A percentile compares a stretch with the other conserved stretches of the same genome.
Evolutionary conservation across 1,140 invertebrate genomes (phyloP).

Genomic region (Drosophila watanabei): DNA sequence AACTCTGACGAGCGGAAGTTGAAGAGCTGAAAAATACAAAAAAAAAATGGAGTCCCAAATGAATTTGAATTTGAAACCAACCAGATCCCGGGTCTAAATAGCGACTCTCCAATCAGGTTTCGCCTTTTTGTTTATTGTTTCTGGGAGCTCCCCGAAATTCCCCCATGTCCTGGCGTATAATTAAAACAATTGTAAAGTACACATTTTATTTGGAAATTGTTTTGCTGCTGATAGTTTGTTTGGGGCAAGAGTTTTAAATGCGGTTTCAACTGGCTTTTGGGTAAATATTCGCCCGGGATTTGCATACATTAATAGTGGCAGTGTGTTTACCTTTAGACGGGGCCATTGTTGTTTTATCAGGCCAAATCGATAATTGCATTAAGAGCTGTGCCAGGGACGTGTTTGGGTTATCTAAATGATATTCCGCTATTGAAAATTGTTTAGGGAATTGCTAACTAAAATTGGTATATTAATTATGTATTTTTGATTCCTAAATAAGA

Average conservation of each 20-base stretch:
- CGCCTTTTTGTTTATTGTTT: slow-evolving; percentile 26
- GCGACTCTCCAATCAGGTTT: slow-evolving; percentile 23
- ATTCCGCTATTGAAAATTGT: slow-evolving; percentile 2
- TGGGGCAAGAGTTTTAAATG: slow-evolving; percentile 16
- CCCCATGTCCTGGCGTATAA: slow-evolving; percentile 15
- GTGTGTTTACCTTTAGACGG: slow-evolving; percentile 6
- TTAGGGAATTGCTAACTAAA: neutral
- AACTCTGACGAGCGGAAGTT: slow-evolving; percentile 46
- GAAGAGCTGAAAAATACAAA: slow-evolving; percentile 19
- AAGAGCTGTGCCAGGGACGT: slow-evolving; percentile 15
- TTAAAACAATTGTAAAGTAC: slow-evolving; percentile 49
- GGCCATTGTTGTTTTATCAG: slow-evolving; percentile 18
- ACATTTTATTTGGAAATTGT: slow-evolving; percentile 47
- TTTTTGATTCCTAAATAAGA: neutral
- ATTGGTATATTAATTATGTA: slow-evolving; percentile 1
- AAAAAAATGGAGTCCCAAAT: slow-evolving; percentile 28
- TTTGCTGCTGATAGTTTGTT: slow-evolving; percentile 17
- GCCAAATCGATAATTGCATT: slow-evolving; percentile 36
- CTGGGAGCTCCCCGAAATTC: neutral
- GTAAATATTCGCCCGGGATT: slow-evolving; percentile 29
- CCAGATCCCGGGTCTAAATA: slow-evolving; percentile 1
- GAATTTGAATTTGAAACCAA: slow-evolving; percentile 27
- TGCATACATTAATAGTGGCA: slow-evolving; percentile 2
- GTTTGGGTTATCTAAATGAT: slow-evolving; percentile 30
- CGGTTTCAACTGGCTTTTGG: slow-evolving; percentile 13